phyloP scores from a whole-genome alignment of 2,797 vertebrate species.

The Eulemur coronatus region DNA sequence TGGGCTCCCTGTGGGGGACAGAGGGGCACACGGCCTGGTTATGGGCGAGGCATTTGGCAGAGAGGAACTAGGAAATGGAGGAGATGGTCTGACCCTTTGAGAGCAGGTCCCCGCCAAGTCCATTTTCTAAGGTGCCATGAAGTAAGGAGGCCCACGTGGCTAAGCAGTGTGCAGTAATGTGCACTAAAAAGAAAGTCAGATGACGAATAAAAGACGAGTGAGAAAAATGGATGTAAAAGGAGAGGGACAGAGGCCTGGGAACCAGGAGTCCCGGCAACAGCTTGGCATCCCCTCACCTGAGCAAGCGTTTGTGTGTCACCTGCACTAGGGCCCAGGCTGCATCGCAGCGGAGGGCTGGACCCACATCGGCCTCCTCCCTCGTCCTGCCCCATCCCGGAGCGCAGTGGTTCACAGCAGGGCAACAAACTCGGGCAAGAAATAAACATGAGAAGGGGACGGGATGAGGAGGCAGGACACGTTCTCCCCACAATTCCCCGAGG shows the following conservation, averaged over 20 bases:
- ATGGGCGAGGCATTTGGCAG: neutral
- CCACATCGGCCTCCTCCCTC: no score
- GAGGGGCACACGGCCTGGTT: no score
- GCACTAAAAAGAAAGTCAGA: neutral
- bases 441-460: neutral
- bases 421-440: neutral
- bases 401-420: neutral
- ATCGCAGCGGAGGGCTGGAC: neutral
- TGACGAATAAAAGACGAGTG: neutral
- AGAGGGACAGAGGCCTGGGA: neutral
- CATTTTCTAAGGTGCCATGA: neutral
- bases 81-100: neutral
- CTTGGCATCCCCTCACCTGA: neutral
- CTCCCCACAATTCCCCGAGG: neutral
- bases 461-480: neutral
- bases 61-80: neutral
- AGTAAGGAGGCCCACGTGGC: neutral
- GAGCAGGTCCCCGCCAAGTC: neutral
- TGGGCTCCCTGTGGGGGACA: neutral
- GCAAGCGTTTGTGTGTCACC: neutral
- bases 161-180: neutral
- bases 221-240: neutral
- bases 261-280: neutral
- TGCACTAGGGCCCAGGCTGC: accelerated
- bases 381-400: neutral